phyloP scores from a whole-genome alignment of 2,113 vertebrate species.

The Trogon surrucura region DNA sequence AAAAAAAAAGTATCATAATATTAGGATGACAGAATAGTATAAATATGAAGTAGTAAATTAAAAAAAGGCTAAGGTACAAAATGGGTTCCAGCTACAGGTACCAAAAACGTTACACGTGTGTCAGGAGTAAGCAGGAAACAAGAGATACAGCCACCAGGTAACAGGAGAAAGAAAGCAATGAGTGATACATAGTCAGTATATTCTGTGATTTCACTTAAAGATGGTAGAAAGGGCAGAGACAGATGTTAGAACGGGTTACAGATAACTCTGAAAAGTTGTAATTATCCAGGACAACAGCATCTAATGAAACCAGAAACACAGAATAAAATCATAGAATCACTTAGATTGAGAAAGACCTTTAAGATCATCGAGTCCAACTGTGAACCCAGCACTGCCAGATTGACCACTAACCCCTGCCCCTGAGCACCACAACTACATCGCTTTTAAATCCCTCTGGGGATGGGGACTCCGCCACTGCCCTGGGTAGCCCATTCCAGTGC shows the following conservation, averaged over 20 bases:
- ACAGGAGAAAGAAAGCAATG: background rate
- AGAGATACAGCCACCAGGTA: background rate
- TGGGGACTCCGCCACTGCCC: too few species aligned
- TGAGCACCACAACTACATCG: too few species aligned
- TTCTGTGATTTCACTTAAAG: background rate
- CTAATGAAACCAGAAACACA: background rate
- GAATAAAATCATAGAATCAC: too few species aligned
- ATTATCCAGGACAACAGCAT: background rate
- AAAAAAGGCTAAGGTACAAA: background rate
- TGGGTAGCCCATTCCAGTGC: too few species aligned
- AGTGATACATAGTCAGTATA: fast-evolving
- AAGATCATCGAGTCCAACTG: too few species aligned
- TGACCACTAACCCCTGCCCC: too few species aligned
- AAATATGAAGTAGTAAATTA: background rate
- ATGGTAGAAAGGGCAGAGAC: background rate
- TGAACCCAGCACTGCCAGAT: too few species aligned
- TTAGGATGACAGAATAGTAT: background rate
- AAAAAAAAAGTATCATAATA: background rate
- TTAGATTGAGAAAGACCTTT: too few species aligned
- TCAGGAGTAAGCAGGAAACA: background rate
- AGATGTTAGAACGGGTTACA: background rate
- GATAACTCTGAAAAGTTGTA: background rate
- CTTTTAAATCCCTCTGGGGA: too few species aligned
- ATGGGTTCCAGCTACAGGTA: background rate
- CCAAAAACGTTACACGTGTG: background rate